Evolutionary conservation across 2,888 invertebrate genomes (phyloP), one percentile per base, ranked within the genome.

Genomic region (Brassicogethes aeneus): DNA sequence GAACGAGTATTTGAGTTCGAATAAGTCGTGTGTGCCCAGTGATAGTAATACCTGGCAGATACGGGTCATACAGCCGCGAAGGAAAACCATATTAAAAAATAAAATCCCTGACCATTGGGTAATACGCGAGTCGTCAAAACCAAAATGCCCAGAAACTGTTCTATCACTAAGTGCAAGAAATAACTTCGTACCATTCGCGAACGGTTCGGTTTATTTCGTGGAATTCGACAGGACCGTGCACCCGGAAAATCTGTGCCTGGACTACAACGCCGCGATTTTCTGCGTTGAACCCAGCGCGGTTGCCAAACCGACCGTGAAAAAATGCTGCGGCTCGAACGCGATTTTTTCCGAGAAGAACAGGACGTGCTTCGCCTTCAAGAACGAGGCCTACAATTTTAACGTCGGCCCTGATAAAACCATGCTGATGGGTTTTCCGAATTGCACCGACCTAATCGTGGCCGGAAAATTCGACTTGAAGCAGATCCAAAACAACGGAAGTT

Each of bases 261-360:
- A 87, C 60, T 69, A 74, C 29, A 71, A 71, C 13, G 77, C 75
- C 2, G 77, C 80, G 5, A 66, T 86, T 2, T 76, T 80, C 2
- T 87, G 86, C 61, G 57, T 66, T 3, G 57, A 66, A 17, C 54
- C 62, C n/a, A 44, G 51, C 41, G 33, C 40, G 17, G 42, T 53
- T 8, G 48, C 60, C 29, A 56, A 54, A 59, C 56, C 69, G 56
- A 48, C 61, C 48, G 60, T 76, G 30, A 70, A 73, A 57, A 84
- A 85, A 65, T 89, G 89, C 59, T 89, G 89, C 62, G 80, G 80
- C 2, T 70, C 71, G 37, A 71, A 74, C 36, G 77, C 76, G 5
- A 74, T 73, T 37, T 85, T 77, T 55, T 76, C 74, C 61, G 77
- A 74, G 60, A 69, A 55, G 42, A 71, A 65, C 57, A 70, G 59